phyloP scores from a whole-genome alignment of 1,140 invertebrate species.

The Halotydeus destructor region DNA sequence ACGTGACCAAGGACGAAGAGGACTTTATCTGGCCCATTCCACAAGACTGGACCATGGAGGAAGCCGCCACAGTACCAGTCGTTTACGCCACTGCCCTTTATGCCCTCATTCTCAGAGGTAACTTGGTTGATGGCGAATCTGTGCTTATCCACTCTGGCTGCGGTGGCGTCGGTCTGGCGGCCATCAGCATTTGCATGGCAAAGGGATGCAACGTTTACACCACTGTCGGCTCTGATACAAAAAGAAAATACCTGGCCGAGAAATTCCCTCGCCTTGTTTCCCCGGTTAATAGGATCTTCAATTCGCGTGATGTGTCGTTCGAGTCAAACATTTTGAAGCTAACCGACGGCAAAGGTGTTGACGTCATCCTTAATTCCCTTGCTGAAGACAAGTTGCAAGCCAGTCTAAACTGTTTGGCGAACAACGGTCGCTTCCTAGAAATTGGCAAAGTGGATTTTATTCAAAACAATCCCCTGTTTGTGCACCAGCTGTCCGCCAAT shows the following conservation, averaged over 20 bases:
- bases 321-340: constrained; percentile 58
- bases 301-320: constrained; percentile 74
- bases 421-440: constrained; percentile 79
- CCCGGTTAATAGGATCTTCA: constrained; percentile 57
- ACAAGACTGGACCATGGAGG: constrained; percentile 59
- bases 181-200: constrained; percentile 47
- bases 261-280: constrained; percentile 59
- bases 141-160: constrained; percentile 82
- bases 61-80: constrained; percentile 78
- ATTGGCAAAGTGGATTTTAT: constrained; percentile 91
- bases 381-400: constrained; percentile 6
- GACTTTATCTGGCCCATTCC: constrained; percentile 78
- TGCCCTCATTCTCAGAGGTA: constrained; percentile 58
- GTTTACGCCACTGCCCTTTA: constrained; percentile 81
- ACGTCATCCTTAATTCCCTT: constrained; percentile 39
- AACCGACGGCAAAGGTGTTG: constrained; percentile 46
- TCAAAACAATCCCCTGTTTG: constrained; percentile 67
- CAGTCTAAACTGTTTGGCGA: constrained; percentile 53
- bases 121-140: constrained; percentile 50
- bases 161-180: constrained; percentile 83
- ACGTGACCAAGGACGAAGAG: constrained; percentile 55
- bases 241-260: constrained; percentile 64
- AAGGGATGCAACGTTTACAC: constrained; percentile 44
- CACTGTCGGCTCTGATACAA: constrained; percentile 59
- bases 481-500: constrained; percentile 85